Base-by-base conservation (phyloP, 92 coral and sea anemone species). In the Galaxea fascicularis region DNA sequence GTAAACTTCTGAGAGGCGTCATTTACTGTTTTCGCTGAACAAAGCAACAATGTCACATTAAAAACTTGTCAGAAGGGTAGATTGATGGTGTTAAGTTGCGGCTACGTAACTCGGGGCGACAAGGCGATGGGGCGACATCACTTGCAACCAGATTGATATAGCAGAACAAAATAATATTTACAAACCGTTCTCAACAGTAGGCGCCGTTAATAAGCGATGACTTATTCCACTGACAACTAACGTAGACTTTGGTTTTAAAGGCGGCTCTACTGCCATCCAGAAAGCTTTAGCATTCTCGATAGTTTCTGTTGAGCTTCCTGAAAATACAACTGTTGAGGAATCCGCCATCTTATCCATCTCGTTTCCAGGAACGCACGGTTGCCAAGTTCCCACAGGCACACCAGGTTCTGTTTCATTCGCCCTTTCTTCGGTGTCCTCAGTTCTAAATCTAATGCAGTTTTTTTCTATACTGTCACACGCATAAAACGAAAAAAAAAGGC, bases 181-280 rank as follows among this genome's bases (percentile, higher is more conserved):
- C 84, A 13, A 66, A 79, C 84, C 74, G 28, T 79, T 65, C n/a
- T 76, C 86, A 60, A 82, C 47, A 47, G 60, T 65, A 26, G 93
- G 80, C 30, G 96, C 98, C 53, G 95, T 96, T 69, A 80, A 86
- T 29, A 96, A 95, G 9, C 98, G 98, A 41, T 96, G 98, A 69
- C 90, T 93, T 82, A 96, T 76, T 44, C 98, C 96, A 64, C 80
- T 88, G 54, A 96, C 98, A 74, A 85, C 73, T 27, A 96, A 89
- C 63, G 95, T 75, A 76, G 98, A 90, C 59, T 86, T 94, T 17
- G 88, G 95, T 30, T 84, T 81, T 18, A 62, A 79, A 44, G 87
- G 89, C 7, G 93, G 96, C 62, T 94, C 88, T 75, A 92, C 80
- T 39, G 93, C 80, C 80, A 78, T 78, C 98, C 98, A 96, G 82